These are phyloP conservation scores for Dolichotis patagonum DNA, from an alignment of 2,113 vertebrate species.

Conservation along the genomic window DNA sequence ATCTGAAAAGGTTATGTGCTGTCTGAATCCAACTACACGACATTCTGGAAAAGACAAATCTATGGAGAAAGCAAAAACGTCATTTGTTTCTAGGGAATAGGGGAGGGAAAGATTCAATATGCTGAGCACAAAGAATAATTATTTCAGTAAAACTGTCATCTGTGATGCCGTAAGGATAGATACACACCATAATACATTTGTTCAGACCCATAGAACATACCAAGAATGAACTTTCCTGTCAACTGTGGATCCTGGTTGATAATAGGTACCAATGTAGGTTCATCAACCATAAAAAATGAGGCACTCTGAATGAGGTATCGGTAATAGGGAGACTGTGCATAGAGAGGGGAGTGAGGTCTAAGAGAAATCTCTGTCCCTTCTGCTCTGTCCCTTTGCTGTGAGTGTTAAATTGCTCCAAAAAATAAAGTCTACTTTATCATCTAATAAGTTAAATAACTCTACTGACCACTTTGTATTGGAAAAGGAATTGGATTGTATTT, in stretches of 20 bases:
- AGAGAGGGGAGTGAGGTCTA: fast-evolving
- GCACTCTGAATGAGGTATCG: background rate
- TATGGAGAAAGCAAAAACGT: background rate
- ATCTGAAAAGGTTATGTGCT: background rate
- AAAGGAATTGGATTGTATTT: background rate
- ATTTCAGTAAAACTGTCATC: background rate
- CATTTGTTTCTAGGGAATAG: background rate
- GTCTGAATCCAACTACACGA: background rate
- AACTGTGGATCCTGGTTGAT: background rate
- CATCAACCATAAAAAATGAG: background rate
- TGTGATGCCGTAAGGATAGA: background rate
- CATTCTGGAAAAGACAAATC: slow-evolving; percentile 3
- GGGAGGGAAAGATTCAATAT: background rate
- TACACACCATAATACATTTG: background rate
- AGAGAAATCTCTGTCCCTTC: background rate
- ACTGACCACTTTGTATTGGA: background rate
- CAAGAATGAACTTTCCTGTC: background rate
- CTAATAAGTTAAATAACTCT: background rate
- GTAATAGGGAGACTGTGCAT: background rate
- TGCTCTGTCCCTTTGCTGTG: background rate
- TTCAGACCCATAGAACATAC: background rate
- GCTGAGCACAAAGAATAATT: background rate
- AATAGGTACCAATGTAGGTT: background rate
- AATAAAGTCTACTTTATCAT: background rate
- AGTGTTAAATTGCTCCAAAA: slow-evolving; percentile 23